Evolutionary conservation across 2,797 vertebrate genomes (phyloP).

Genomic region (Takifugu rubripes): DNA sequence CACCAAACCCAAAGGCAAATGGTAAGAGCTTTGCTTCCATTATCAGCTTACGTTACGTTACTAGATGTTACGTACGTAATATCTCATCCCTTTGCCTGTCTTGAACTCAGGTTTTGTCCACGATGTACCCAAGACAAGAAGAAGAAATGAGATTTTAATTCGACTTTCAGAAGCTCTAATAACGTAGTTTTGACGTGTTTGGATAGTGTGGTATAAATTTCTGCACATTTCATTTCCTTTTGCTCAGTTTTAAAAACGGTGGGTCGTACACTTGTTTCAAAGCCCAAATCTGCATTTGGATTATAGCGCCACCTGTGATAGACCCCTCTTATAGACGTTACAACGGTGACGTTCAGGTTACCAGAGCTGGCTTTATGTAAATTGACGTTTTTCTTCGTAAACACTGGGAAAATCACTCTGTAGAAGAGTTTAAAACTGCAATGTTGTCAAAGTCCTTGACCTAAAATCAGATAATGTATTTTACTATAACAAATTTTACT

Average conservation of each 20-base stretch:
- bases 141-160: conserved; percentile 81
- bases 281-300: conserved; percentile 46
- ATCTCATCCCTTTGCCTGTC: background rate
- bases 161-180: conserved; percentile 38
- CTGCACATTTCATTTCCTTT: conserved; percentile 50
- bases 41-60: background rate
- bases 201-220: conserved; percentile 54
- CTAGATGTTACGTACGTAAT: background rate
- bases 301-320: conserved; percentile 24
- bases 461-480: too few species aligned
- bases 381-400: too few species aligned
- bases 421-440: too few species aligned
- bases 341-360: conserved; percentile 21
- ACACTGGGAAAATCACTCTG: too few species aligned
- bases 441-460: too few species aligned
- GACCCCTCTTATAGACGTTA: conserved; percentile 9
- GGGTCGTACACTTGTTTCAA: conserved; percentile 53
- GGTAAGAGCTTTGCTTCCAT: conserved; percentile 73
- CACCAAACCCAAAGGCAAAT: conserved; percentile 98
- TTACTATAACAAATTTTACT: too few species aligned
- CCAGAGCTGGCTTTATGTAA: conserved; percentile 1
- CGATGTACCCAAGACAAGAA: conserved; percentile 93
- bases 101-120: conserved; percentile 88
- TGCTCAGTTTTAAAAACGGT: conserved; percentile 43
- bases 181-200: conserved; percentile 62